phyloP scores from a whole-genome alignment of 2,113 vertebrate genomes.

The Phyllopteryx taeniolatus region DNA sequence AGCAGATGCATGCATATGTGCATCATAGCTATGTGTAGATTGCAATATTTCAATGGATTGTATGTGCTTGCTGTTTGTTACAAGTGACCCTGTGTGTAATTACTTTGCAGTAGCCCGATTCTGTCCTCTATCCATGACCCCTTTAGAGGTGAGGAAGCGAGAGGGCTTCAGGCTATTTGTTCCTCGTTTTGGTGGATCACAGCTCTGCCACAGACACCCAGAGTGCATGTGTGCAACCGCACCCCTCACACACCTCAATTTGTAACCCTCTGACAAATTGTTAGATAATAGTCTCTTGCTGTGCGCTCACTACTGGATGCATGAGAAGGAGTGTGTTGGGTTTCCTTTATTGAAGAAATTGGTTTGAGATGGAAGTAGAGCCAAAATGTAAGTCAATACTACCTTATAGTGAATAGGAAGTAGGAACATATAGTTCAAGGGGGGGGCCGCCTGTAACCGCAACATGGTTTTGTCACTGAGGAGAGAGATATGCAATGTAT shows the following conservation, averaged over 20 bases:
- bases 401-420: not conserved
- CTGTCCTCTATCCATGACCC: conserved; percentile 31
- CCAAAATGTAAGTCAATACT: not conserved
- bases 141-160: conserved; percentile 36
- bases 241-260: conserved; percentile 53
- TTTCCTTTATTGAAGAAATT: conserved; percentile 25
- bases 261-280: conserved; percentile 44
- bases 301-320: not conserved
- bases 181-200: conserved; percentile 31
- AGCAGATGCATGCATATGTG: too few species aligned
- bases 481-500: conserved; percentile 2
- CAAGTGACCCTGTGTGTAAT: conserved; percentile 17
- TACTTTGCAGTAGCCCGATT: conserved; percentile 18
- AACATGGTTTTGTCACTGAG: conserved; percentile 18
- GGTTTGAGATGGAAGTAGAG: conserved; percentile 20
- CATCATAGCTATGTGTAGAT: not conserved
- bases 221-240: conserved; percentile 33
- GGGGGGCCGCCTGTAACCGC: conserved; percentile 4
- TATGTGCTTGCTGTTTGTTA: conserved; percentile 1
- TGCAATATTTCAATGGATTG: not conserved
- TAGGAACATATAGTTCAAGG: conserved; percentile 23
- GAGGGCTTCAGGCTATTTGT: conserved; percentile 42
- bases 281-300: conserved; percentile 26
- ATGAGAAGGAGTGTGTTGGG: conserved; percentile 2
- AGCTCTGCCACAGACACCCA: conserved; percentile 33